phyloP scores from a whole-genome alignment of 2,113 vertebrate species.

The Perccottus glenii region DNA sequence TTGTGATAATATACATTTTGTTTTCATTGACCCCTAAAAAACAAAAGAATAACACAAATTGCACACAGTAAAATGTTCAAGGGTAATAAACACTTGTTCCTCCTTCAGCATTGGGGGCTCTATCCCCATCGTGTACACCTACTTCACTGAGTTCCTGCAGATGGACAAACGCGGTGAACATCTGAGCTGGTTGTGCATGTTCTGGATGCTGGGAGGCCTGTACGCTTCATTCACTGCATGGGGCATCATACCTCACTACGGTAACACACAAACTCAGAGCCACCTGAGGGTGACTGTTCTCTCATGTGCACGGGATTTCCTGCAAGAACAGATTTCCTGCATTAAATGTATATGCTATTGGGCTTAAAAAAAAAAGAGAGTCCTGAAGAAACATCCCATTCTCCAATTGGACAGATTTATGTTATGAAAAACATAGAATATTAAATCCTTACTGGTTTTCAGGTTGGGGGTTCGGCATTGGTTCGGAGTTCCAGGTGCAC shows the following conservation, averaged over 20 bases:
- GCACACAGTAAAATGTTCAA: too few relatives aligned
- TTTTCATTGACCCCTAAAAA: not conserved
- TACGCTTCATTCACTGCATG: constrained; percentile 95
- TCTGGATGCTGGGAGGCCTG: constrained; percentile 90
- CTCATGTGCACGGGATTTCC: not conserved
- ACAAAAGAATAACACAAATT: too few relatives aligned
- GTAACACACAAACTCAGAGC: constrained; percentile 72
- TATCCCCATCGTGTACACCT: constrained; percentile 95
- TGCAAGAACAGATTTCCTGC: not conserved
- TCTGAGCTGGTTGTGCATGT: constrained; percentile 94
- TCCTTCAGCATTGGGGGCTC: constrained; percentile 89
- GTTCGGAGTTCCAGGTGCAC: constrained; percentile 91
- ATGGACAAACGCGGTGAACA: constrained; percentile 97
- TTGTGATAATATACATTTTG: not conserved
- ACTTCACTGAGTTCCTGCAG: constrained; percentile 97
- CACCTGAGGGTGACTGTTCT: not conserved
- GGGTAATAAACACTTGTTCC: not conserved
- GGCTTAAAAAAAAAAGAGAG: not conserved
- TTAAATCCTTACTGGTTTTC: constrained; percentile 2
- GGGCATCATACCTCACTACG: constrained; percentile 98
- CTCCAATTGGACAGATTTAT: too few relatives aligned
- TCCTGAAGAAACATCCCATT: too few relatives aligned
- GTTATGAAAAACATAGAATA: too few relatives aligned
- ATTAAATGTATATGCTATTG: not conserved
- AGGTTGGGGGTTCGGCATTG: constrained; percentile 98